phyloP scores from a whole-genome alignment of 2,113 vertebrate species.

The Tretioscincus oriximinensis region DNA sequence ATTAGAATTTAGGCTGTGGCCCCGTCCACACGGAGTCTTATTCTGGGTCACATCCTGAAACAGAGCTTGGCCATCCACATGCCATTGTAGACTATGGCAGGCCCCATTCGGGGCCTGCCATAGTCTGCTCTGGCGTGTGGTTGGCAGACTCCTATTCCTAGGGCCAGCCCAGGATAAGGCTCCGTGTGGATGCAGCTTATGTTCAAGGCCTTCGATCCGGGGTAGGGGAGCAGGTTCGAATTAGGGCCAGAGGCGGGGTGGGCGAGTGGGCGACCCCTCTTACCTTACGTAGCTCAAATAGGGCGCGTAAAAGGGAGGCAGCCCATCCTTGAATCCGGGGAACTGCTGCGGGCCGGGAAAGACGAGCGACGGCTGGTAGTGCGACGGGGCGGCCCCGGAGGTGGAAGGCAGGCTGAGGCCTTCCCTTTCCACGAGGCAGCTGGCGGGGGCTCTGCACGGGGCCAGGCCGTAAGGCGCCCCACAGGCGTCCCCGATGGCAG shows the following conservation, averaged over 20 bases:
- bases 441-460: slow-evolving; percentile 36
- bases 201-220: no score
- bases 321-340: slow-evolving; percentile 66
- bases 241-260: neutral
- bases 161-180: no score
- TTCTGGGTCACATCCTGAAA: no score
- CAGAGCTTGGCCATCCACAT: no score
- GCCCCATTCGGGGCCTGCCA: no score
- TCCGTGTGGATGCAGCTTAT: no score
- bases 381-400: slow-evolving; percentile 36
- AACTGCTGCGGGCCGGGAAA: slow-evolving; percentile 69
- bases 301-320: slow-evolving; percentile 69
- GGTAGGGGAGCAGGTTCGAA: no score
- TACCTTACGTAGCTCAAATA: slow-evolving; percentile 77
- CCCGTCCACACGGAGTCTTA: no score
- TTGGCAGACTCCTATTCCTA: no score
- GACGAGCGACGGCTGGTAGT: slow-evolving; percentile 63
- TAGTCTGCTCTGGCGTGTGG: no score
- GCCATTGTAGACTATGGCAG: no score
- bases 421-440: slow-evolving; percentile 56
- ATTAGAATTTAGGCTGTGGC: no score
- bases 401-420: slow-evolving; percentile 59
- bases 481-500: slow-evolving; percentile 3
- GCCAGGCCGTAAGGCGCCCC: slow-evolving; percentile 33
- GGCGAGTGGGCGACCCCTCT: neutral